Base-by-base conservation (phyloP, 2,888 invertebrate genomes). In the Morinoia aosen region DNA sequence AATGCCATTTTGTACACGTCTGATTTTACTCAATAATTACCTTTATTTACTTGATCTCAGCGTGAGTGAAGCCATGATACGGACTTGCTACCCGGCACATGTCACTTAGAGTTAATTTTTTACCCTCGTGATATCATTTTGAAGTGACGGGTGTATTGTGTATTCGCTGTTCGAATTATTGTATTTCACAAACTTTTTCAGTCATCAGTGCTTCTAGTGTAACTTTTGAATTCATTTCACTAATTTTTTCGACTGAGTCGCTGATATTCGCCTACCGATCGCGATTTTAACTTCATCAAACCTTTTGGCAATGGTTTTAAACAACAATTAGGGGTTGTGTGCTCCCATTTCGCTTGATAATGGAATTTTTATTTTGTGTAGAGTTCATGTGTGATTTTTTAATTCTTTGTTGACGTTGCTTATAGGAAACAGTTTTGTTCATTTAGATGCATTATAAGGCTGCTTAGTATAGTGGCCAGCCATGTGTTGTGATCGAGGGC, bases 401-500 rank as follows among this genome's bases (percentile, higher is more conserved):
- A 76, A 33, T 76, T 14, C 25, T 76, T 90, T 14, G 90, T 90
- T 48, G 40, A 90, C 39, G 90, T 90, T 90, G 48, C 39, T 12
- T 14, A 40, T 90, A 90, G 48, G 40, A 90, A 90, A 40, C 90
- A 90, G 11, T 90, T 90, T 40, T 90, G 90, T 90, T 90, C 90
- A 90, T 39, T 90, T 39, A 90, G 48, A 90, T 90, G 90, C 90
- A 90, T 90, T 90, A 90, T 39, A 76, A 40, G 90, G 90, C 48
- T 90, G 90, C 90, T 90, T 40, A 4, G 48, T 48, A 14, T 12
- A 11, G 90, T 48, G 48, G 90, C 90, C 90, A 90, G 90, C 90
- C 90, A 90, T 90, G 40, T 90, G 90, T 90, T 90, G 90, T 90
- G 90, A 90, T 90, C 48, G 40, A 90, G 90, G 90, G 90, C 90